Percentiles rank a stretch among this genome's conserved stretches.
phyloP scores from a whole-genome alignment of 1,140 invertebrate species.

The Neelides sp. region DNA sequence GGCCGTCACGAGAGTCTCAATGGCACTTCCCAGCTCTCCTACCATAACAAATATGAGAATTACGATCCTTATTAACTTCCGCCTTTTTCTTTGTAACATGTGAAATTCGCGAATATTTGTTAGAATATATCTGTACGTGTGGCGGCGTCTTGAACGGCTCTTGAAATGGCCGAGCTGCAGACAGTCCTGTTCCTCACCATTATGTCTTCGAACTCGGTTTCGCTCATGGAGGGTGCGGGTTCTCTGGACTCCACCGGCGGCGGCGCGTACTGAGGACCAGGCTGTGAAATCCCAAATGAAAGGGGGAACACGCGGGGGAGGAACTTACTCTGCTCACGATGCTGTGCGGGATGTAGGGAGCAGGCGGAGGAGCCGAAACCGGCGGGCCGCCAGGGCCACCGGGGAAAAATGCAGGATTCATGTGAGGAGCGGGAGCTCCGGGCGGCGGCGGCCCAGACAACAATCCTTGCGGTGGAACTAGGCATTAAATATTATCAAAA shows the following conservation, averaged over 20 bases:
- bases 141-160: constrained; percentile 93
- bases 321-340: background rate
- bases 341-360: constrained; percentile 36
- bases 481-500: background rate
- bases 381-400: constrained; percentile 45
- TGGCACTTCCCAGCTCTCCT: constrained; percentile 93
- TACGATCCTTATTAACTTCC: background rate
- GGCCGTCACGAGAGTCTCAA: constrained; percentile 95
- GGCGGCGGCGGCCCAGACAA: constrained; percentile 42
- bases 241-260: constrained; percentile 46
- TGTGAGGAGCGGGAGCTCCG: constrained; percentile 69
- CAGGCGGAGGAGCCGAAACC: constrained; percentile 48
- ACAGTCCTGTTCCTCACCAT: constrained; percentile 95
- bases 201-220: constrained; percentile 96
- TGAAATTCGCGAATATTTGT: background rate
- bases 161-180: constrained; percentile 87
- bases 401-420: constrained; percentile 90
- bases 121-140: constrained; percentile 42
- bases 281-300: constrained; percentile 31
- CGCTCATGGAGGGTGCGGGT: constrained; percentile 56
- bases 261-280: constrained; percentile 36
- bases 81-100: constrained; percentile 1
- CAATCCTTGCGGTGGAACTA: constrained; percentile 34
- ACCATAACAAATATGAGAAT: too few relatives aligned
- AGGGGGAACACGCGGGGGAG: background rate